These are phyloP conservation scores for Drosophila nigricruria DNA, from an alignment of 2,888 invertebrate species.

Conservation along the genomic window DNA sequence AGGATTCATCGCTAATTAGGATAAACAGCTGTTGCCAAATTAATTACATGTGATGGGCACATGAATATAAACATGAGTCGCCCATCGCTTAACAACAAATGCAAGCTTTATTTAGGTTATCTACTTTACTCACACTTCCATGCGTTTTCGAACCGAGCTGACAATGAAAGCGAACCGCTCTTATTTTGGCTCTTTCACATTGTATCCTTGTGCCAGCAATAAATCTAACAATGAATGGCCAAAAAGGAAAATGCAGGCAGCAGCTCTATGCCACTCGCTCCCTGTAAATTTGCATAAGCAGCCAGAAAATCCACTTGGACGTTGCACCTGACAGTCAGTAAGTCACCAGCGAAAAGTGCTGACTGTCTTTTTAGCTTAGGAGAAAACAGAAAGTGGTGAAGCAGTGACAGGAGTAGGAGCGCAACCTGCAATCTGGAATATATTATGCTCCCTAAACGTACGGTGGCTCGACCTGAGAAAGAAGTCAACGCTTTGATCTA, in stretches of 20 bases:
- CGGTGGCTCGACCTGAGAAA: slow-evolving; percentile 12
- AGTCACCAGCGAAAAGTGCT: slow-evolving; percentile 30
- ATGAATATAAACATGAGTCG: slow-evolving; percentile 49
- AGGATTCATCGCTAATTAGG: slow-evolving; percentile 70
- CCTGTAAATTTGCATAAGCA: slow-evolving; percentile 64
- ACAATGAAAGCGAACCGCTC: slow-evolving; percentile 21
- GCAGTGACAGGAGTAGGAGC: background rate
- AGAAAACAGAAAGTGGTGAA: slow-evolving; percentile 6
- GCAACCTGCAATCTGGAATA: slow-evolving; percentile 51
- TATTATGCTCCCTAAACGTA: slow-evolving; percentile 35
- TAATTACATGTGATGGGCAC: slow-evolving; percentile 77
- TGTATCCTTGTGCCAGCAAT: slow-evolving; percentile 31
- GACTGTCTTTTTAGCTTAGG: slow-evolving; percentile 34
- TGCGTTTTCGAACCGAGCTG: background rate
- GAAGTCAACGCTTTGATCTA: slow-evolving; percentile 27
- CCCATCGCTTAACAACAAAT: slow-evolving; percentile 29
- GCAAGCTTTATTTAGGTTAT: slow-evolving; percentile 17
- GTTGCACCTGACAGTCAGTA: slow-evolving; percentile 36
- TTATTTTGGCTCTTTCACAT: slow-evolving; percentile 17
- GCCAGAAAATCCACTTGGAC: slow-evolving; percentile 47
- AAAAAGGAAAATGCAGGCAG: slow-evolving; percentile 37
- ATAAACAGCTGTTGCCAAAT: slow-evolving; percentile 80
- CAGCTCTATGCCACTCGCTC: slow-evolving; percentile 3
- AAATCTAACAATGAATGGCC: slow-evolving; percentile 53
- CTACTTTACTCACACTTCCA: background rate